Base-by-base conservation (phyloP, 2,888 invertebrate species). In the Hipparchia semele region DNA sequence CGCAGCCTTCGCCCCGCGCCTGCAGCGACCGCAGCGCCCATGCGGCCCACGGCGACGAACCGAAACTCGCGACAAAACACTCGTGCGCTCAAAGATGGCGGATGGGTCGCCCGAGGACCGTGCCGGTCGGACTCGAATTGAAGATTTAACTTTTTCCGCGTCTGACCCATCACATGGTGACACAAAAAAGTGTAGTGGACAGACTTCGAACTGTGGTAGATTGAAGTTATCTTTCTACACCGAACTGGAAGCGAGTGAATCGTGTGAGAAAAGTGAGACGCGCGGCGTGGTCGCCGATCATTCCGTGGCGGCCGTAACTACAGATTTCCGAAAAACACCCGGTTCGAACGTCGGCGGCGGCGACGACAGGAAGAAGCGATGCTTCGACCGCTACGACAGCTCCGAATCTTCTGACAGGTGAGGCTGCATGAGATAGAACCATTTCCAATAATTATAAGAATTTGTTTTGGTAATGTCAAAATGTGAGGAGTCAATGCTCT, bases 371-470 rank as follows among this genome's bases (percentile, higher is more conserved):
- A 97, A 96, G 94, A 98, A 97, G 94, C 95, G 98, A 94, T 97
- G 98, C 94, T 95, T 97, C 90, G 97, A 98, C 95, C 96, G 98
- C 94, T 98, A 97, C 95, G 98, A 98, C 95, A 98, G 98, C 92
- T 98, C 98, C 85, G 98, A 98, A 94, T 98, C 98, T 86, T 98
- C 98, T 94, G 98, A 98, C 97, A 98, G 98, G 98, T 98, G 91
- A 95, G 95, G 88, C 78, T 23, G 12, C 33, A 61, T 53, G 54
- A 61, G 9, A 33, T 72, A 65, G 45, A 70, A 64, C 70, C 73
- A n/a, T 66, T 73, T 69, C 71, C 59, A 62, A 62, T 72, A 60
- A 60, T 72, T 56, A 71, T 76, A 68, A 72, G 58, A 65, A 64
- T 75, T 85, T 87, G 86, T 86, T 87, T 84, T 80, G 79, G 84